Conservation (phyloP, 2,113 vertebrate genomes). For the Neomonachus schauinslandi region DNA sequence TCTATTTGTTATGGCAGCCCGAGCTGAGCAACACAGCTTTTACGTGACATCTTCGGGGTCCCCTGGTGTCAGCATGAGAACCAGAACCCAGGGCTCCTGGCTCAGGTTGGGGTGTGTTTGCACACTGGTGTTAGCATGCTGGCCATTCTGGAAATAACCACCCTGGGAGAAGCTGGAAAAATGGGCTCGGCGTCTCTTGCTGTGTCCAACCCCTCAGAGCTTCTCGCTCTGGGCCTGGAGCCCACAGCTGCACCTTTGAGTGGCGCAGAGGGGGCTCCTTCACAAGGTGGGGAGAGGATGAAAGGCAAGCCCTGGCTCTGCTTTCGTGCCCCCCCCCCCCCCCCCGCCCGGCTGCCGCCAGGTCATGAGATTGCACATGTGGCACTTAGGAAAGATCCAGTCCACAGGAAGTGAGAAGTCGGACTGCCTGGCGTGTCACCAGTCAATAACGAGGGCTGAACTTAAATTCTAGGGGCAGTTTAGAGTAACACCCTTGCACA, state of each 20-base stretch:
- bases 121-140: background rate
- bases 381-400: background rate
- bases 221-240: background rate
- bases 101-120: background rate
- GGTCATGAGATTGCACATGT: background rate
- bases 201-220: background rate
- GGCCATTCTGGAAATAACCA: background rate
- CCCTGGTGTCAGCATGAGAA: background rate
- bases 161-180: background rate
- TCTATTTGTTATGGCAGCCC: background rate
- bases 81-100: background rate
- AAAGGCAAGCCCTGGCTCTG: background rate
- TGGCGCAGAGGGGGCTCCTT: background rate
- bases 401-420: background rate
- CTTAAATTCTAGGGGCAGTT: background rate
- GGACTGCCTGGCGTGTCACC: background rate
- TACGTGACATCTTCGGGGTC: background rate
- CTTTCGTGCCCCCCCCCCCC: background rate
- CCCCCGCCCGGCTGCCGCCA: background rate
- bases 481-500: background rate
- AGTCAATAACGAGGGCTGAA: background rate
- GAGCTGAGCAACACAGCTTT: background rate
- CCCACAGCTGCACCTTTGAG: background rate
- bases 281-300: background rate
- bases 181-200: background rate